These are phyloP conservation scores for Dipus sagitta DNA, from an alignment of 2,797 vertebrate species.

Conservation along the genomic window DNA sequence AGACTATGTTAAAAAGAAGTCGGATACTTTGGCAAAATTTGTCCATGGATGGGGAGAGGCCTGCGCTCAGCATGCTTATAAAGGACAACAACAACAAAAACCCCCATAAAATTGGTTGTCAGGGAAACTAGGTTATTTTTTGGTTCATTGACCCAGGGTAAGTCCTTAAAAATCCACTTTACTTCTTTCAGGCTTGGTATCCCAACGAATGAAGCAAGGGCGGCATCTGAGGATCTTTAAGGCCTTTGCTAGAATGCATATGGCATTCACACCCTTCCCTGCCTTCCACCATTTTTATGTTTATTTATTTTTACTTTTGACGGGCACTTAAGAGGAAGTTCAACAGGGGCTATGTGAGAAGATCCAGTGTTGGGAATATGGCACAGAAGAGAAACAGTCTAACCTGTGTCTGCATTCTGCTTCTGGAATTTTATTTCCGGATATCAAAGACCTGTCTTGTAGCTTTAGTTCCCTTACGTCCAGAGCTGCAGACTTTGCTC, in stretches of 20 bases:
- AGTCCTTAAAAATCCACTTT: background rate
- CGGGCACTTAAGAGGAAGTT: background rate
- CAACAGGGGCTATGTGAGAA: background rate
- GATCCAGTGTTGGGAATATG: background rate
- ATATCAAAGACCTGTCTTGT: background rate
- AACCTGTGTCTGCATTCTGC: background rate
- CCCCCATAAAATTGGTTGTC: background rate
- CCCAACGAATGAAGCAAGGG: background rate
- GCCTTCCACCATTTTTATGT: background rate
- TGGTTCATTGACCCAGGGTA: background rate
- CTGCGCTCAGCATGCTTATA: background rate
- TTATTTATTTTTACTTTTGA: background rate
- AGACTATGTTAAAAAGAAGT: background rate
- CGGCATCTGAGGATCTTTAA: background rate
- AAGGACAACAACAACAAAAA: background rate
- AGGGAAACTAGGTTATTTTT: background rate
- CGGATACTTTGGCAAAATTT: background rate
- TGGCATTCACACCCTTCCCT: background rate
- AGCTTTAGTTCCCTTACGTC: background rate
- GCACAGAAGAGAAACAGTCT: background rate
- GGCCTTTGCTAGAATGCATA: background rate
- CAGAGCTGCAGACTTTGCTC: background rate
- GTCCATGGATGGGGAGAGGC: background rate
- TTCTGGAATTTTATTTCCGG: background rate
- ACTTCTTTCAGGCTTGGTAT: background rate